These are phyloP conservation scores for Larimichthys polyactis DNA, from an alignment of 2,113 vertebrate species.

Conservation along the genomic window DNA sequence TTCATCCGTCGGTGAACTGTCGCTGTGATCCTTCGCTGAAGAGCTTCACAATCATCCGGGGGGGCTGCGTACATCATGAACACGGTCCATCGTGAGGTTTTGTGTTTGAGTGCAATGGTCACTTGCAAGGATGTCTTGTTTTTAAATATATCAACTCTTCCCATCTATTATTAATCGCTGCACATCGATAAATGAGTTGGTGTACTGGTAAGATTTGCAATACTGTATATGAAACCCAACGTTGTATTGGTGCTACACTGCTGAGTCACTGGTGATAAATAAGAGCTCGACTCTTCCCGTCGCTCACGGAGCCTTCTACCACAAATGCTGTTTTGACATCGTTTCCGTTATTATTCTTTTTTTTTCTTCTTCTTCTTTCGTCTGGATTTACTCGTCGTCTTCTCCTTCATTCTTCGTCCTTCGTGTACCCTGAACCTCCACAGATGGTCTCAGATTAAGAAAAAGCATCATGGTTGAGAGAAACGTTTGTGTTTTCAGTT, in stretches of 20 bases:
- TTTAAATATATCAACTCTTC: neutral
- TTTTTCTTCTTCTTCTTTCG: constrained; percentile 1
- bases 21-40: neutral
- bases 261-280: constrained; percentile 30
- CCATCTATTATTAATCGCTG: constrained; percentile 34
- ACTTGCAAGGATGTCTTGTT: constrained; percentile 41
- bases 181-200: constrained; percentile 15
- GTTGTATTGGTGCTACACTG: constrained; percentile 45
- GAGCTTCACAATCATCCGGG: neutral
- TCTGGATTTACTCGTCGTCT: constrained; percentile 27
- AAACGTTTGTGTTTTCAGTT: constrained; percentile 50
- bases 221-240: constrained; percentile 30
- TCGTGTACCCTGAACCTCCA: constrained; percentile 9
- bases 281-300: constrained; percentile 18
- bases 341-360: constrained; percentile 24
- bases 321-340: constrained; percentile 44
- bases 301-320: constrained; percentile 31
- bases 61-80: constrained; percentile 30
- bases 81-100: constrained; percentile 43
- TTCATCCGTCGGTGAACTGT: neutral
- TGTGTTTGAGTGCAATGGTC: constrained; percentile 53
- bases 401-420: neutral
- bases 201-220: constrained; percentile 10
- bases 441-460: constrained; percentile 40
- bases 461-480: constrained; percentile 43